Evolutionary conservation across 2,888 invertebrate genomes (phyloP).

Genomic region (Macrophya annulata): DNA sequence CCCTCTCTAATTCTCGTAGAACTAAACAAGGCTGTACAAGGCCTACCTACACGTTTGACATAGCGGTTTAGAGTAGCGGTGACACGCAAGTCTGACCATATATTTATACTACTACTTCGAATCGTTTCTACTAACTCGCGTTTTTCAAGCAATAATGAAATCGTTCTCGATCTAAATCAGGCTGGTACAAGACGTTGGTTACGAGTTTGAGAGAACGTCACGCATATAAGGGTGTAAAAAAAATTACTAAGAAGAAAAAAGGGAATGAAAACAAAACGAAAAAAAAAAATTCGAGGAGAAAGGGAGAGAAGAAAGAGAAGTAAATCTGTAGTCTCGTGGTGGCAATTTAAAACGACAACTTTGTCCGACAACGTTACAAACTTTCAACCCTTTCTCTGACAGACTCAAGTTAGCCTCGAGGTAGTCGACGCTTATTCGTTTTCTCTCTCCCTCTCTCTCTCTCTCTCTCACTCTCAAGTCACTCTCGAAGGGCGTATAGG

Average conservation of each 20-base stretch:
- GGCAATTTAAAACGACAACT: slow-evolving; percentile 54
- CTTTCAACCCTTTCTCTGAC: slow-evolving; percentile 46
- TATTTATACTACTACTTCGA: slow-evolving; percentile 32
- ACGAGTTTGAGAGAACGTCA: slow-evolving; percentile 6
- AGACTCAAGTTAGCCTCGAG: slow-evolving; percentile 49
- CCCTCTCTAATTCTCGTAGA: slow-evolving; percentile 4
- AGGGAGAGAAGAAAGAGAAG: background rate
- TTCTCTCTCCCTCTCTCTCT: slow-evolving; percentile 37
- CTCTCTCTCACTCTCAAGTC: slow-evolving; percentile 28
- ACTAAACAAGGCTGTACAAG: background rate
- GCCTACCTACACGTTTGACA: background rate
- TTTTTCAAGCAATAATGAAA: slow-evolving; percentile 3
- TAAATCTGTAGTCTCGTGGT: slow-evolving; percentile 52
- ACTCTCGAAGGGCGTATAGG: background rate
- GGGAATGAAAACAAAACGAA: background rate
- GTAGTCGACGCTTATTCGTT: slow-evolving; percentile 41
- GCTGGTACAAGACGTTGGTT: background rate
- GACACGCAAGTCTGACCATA: slow-evolving; percentile 40
- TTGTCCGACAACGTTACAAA: slow-evolving; percentile 51
- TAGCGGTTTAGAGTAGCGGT: background rate
- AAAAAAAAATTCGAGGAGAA: background rate
- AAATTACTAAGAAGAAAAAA: background rate
- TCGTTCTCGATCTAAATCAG: background rate
- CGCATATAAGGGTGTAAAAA: slow-evolving; percentile 2
- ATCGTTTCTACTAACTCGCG: background rate